Conservation (phyloP, 2,888 invertebrate species). For the Melanotus villosus region DNA sequence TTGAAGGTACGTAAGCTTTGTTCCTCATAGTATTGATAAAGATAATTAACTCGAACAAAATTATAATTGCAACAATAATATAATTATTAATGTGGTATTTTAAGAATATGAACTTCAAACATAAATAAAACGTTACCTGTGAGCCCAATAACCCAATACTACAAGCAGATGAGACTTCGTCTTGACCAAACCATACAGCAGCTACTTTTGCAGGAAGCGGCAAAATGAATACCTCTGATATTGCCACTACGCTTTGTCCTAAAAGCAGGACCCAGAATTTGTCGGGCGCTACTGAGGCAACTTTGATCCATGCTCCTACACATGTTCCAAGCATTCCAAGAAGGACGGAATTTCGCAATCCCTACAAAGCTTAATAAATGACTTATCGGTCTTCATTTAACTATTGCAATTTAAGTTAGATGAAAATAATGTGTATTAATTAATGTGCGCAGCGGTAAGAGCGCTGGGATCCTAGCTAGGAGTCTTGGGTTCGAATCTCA, state of each 20-base stretch:
- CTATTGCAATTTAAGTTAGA: too few species aligned
- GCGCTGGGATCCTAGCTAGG: too few species aligned
- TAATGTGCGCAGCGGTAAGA: too few species aligned
- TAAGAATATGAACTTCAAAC: too few species aligned
- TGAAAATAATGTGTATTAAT: too few species aligned
- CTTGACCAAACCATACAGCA: conserved; percentile 97
- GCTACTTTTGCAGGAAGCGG: conserved; percentile 94
- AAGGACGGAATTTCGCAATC: conserved; percentile 84
- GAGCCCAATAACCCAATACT: conserved; percentile 98
- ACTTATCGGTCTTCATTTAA: too few species aligned
- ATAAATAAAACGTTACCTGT: conserved; percentile 77
- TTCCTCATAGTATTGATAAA: too few species aligned
- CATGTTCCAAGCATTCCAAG: conserved; percentile 90
- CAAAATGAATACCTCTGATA: conserved; percentile 93
- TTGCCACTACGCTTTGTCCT: conserved; percentile 89
- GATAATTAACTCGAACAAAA: too few species aligned
- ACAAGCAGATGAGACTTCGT: conserved; percentile 96
- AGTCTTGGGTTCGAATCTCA: too few species aligned
- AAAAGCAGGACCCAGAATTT: conserved; percentile 90
- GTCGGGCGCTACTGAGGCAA: conserved; percentile 86
- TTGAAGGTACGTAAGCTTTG: too few species aligned
- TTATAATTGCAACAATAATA: too few species aligned
- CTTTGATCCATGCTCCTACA: conserved; percentile 92
- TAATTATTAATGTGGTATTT: too few species aligned
- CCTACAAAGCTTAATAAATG: conserved; percentile 75